These are phyloP conservation scores for Microchirus variegatus DNA, from an alignment of 2,797 vertebrate genomes.

Conservation along the genomic window DNA sequence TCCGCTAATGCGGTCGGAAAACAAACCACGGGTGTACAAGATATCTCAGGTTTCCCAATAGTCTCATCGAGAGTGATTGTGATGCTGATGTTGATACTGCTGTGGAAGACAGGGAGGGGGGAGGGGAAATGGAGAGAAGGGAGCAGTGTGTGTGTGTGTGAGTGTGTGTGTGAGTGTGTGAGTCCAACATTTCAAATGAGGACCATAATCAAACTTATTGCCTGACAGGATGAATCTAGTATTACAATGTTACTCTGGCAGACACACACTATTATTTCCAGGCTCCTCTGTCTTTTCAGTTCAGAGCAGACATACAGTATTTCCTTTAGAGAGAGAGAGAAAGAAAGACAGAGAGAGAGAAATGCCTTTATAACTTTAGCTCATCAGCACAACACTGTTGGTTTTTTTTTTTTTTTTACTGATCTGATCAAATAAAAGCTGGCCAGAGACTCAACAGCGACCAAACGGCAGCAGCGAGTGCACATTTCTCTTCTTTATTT, in stretches of 20 bases:
- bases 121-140: neutral
- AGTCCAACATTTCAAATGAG: constrained; percentile 74
- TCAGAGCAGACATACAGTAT: constrained; percentile 50
- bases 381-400: constrained; percentile 31
- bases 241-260: constrained; percentile 55
- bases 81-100: constrained; percentile 56
- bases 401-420: too few relatives aligned
- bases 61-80: constrained; percentile 49
- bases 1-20: constrained; percentile 53
- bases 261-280: constrained; percentile 58
- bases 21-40: constrained; percentile 48
- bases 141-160: constrained; percentile 25
- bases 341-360: constrained; percentile 28
- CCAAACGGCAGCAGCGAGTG: constrained; percentile 40
- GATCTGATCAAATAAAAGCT: constrained; percentile 23
- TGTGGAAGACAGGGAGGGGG: constrained; percentile 31
- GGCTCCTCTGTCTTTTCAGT: constrained; percentile 56
- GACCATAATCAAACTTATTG: constrained; percentile 79
- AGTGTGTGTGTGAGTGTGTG: constrained; percentile 7
- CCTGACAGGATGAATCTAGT: constrained; percentile 73
- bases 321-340: constrained; percentile 12
- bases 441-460: constrained; percentile 13
- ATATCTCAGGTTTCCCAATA: constrained; percentile 66
- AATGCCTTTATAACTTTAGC: constrained; percentile 41
- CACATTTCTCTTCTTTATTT: constrained; percentile 28